These are phyloP conservation scores for Trichoplusia ni DNA, from an alignment of 1,140 invertebrate species.

Conservation along the genomic window DNA sequence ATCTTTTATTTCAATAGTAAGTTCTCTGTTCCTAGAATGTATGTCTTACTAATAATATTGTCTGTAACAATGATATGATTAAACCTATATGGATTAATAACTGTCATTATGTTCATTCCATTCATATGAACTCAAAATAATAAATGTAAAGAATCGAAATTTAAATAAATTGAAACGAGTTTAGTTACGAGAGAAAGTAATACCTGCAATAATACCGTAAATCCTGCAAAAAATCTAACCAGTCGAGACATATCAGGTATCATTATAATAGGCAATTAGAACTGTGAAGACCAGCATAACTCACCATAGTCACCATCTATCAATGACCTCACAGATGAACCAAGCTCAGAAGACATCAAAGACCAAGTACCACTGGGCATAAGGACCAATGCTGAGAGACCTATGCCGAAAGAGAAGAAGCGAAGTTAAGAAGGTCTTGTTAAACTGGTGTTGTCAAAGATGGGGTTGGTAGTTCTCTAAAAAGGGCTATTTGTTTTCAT, in stretches of 20 bases:
- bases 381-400: not conserved
- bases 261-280: constrained; percentile 80
- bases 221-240: constrained; percentile 7
- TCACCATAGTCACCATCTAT: constrained; percentile 40
- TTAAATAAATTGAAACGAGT: too few species aligned
- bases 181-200: constrained; percentile 8
- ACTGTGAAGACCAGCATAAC: constrained; percentile 55
- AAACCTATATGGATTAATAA: too few species aligned
- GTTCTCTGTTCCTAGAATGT: too few species aligned
- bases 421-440: constrained; percentile 24
- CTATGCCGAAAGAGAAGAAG: not conserved
- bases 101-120: not conserved
- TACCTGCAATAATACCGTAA: too few species aligned
- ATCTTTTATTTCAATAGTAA: too few species aligned
- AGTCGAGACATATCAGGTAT: constrained; percentile 63
- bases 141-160: too few species aligned
- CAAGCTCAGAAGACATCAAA: constrained; percentile 16
- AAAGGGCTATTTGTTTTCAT: constrained; percentile 72
- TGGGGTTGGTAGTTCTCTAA: constrained; percentile 57
- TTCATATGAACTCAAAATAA: too few species aligned
- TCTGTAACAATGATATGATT: too few species aligned
- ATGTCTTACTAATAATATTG: not conserved
- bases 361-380: constrained; percentile 14
- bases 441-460: constrained; percentile 46
- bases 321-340: constrained; percentile 32